Evolutionary conservation across 2,888 invertebrate species (phyloP), one percentile per base, ranked within the genome.

Genomic region (Chironomus tentans): DNA sequence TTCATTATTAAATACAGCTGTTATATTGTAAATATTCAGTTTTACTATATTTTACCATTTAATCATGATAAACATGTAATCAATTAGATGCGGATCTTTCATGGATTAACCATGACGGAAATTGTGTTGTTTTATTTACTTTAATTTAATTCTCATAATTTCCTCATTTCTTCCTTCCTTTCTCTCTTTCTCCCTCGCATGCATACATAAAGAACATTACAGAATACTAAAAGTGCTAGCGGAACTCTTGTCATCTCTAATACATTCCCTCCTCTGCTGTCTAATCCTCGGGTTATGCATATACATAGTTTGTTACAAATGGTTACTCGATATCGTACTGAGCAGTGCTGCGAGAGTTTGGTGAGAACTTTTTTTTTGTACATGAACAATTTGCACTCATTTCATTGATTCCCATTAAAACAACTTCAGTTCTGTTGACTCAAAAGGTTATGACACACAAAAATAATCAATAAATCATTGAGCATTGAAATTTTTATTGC

Each of bases 261-360:
- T 80, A 91, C 91, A 13, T 92, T 91, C 80, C 92, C 94, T 0
- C 87, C 87, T 76, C 85, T 92, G 72, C 84, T 92, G 61, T 88
- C 90, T 79, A 90, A 91, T 72, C 85, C 90, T 15, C 89, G 90
- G 81, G 88, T 89, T 78, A 86, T 94, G 28, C 90, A 93, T 4
- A 86, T 92, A 70, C 62, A 24, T 15, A 69, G 56, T 10, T 68
- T 46, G 21, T 80, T 80, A 56, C 79, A 89, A 88, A 82, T 87
- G 68, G 81, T 91, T 78, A 88, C 91, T 0, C 88, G 88, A 80
- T 89, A 89, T 79, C 86, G 90, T 68, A 90, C 90, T 0, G 91
- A 91, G 82, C 84, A 88, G 46, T 90, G 90, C 80, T 90, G 91
- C 79, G 89, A 90, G 78, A 88, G 89, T 77, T 84, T 92, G n/a